Base-by-base conservation (phyloP, 1,140 invertebrate genomes). In the Liolophura sinensis region DNA sequence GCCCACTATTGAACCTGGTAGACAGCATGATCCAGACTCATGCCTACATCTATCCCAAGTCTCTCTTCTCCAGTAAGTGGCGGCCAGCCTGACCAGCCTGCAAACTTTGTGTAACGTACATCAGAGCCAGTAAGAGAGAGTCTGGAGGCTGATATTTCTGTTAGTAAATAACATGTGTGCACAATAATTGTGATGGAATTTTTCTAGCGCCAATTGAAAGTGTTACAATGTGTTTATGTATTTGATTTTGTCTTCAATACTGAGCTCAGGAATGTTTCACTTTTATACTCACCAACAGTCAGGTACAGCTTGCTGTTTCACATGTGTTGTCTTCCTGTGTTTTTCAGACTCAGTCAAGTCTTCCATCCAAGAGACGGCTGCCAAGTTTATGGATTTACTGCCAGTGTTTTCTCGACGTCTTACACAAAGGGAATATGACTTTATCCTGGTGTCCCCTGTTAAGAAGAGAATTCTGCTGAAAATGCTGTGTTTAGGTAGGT, bases 341-440 rank as follows among this genome's bases (percentile, higher is more conserved):
- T 55, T 64, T 74, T 40, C 71, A 78, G 81, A 82, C 40, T 78
- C 70, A 59, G 75, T 82, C 1, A 80, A 82, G 62, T 77, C 78
- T 49, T 72, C 74, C 0, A 82, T 82, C 54, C 71, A 79, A 27
- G 56, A 72, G 31, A 83, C 79, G 12, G 75, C 80, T 1, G 72
- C 70, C 14, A 64, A 78, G 12, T 78, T 83, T 47, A 74, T 82
- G 71, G 72, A 65, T 15, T 40, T 81, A 64, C 75, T 81, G 74
- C 81, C 81, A 5, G 63, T 67, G 67, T 83, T 83, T 72, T 65
- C 70, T 22, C 73, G 73, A 46, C 72, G 80, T 49, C 63, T 83
- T 57, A 78, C 78, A 31, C 78, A 83, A 60, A 64, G 81, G 20
- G 81, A 83, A 47, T 83, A 80, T 69, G 81, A 83, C 65, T 68